Percentiles rank a stretch among this genome's conserved stretches.
Conservation (phyloP, 64 coral and sea anemone genomes). For the Pocillopora damicornis region DNA sequence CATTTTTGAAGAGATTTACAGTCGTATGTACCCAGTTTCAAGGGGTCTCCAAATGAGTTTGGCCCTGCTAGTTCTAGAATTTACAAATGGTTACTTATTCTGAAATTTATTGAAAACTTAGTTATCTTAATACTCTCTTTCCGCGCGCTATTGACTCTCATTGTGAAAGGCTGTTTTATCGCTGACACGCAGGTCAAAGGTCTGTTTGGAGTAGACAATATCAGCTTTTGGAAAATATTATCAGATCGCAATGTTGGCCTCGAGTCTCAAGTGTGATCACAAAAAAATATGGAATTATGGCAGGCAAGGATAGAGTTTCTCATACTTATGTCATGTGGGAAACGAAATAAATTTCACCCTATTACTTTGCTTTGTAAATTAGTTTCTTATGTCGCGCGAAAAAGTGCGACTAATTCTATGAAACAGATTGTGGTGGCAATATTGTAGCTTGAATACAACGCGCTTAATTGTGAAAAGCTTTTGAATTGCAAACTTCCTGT, state of each 20-base stretch:
- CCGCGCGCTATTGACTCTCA: not conserved
- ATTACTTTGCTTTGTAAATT: not conserved
- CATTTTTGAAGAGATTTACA: too few species aligned
- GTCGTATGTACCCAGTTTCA: too few species aligned
- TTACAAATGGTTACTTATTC: too few species aligned
- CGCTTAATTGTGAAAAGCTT: not conserved
- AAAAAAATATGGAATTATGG: not conserved
- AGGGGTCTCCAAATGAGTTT: too few species aligned
- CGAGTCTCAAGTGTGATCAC: not conserved
- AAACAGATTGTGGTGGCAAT: not conserved
- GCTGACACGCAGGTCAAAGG: not conserved
- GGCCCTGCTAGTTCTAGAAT: too few species aligned
- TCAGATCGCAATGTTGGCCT: not conserved
- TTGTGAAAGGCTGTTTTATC: not conserved
- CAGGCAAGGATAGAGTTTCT: not conserved
- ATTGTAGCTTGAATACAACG: slow-evolving; percentile 12
- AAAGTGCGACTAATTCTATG: not conserved
- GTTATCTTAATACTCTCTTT: not conserved
- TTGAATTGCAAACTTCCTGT: slow-evolving; percentile 2
- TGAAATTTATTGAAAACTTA: too few species aligned
- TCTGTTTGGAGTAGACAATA: not conserved
- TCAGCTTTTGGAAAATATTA: not conserved
- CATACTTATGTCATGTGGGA: not conserved
- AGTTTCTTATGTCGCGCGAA: not conserved
- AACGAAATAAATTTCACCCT: not conserved